Evolutionary conservation across 2,797 vertebrate genomes (phyloP).

Genomic region (Picus viridis): DNA sequence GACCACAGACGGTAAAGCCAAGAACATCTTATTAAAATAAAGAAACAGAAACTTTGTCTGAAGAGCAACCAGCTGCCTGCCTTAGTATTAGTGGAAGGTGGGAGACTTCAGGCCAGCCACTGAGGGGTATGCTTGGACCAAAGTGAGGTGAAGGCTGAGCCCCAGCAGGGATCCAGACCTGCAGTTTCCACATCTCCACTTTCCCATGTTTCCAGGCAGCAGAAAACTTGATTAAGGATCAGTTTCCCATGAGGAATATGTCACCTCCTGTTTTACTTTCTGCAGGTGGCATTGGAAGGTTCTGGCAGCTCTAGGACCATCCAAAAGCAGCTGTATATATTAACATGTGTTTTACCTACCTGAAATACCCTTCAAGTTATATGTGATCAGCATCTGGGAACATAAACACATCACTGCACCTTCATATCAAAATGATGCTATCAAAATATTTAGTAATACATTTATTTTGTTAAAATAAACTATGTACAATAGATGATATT

Average conservation of each 20-base stretch:
- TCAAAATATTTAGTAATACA: slow-evolving; percentile 54
- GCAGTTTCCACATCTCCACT: not conserved
- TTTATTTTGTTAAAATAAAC: slow-evolving; percentile 73
- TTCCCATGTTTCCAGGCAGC: not conserved
- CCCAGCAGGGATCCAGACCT: not conserved
- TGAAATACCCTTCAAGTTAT: not conserved
- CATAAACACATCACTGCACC: not conserved
- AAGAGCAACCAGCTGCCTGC: not conserved
- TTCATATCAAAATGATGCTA: not conserved
- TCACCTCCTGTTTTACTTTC: not conserved
- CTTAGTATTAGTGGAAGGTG: not conserved
- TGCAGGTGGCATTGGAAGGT: not conserved
- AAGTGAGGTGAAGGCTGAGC: not conserved
- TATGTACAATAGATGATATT: slow-evolving; percentile 41
- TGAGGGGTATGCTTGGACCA: not conserved
- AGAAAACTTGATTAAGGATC: not conserved
- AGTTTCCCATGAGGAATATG: not conserved
- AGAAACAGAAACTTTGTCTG: not conserved
- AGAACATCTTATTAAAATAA: not conserved
- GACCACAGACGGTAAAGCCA: not conserved
- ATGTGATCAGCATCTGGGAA: not conserved
- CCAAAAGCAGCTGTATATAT: not conserved
- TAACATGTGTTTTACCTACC: not conserved
- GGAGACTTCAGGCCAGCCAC: not conserved
- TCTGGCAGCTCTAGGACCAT: not conserved